Base-by-base conservation (phyloP, 1,140 invertebrate species). In the Scaptomyza graminum region DNA sequence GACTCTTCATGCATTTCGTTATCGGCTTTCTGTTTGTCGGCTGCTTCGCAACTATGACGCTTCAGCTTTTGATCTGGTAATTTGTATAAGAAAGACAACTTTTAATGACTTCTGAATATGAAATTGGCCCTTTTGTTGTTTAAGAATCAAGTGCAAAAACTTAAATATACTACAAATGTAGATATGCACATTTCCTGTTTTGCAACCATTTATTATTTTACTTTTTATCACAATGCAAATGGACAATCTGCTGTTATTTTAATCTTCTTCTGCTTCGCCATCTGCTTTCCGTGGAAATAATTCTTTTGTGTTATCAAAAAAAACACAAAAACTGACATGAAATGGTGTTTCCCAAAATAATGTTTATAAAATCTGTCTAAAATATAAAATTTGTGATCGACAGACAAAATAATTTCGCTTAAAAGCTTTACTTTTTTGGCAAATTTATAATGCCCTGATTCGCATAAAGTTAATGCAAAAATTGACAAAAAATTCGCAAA, bases 61-160 rank as follows among this genome's bases (percentile, higher is more conserved):
- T 72, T n/a, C 78, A 78, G 44, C 49, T 63, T 9, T 43, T 85
- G 28, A 57, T 75, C 66, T 85, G 81, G 81, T 85, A 87, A 87
- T 51, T 55, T 37, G 15, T 37, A 47, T 31, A 68, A 44, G 22
- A 22, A 46, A 18, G 5, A 16, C 18, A 6, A 15, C 12, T 34
- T 16, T 1, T 13, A 54, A 15, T 50, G 9, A 6, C 6, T 22
- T 12, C n/a, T 56, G 52, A 12, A 43, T 3, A 13, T 43, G 7
- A 25, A 18, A 12, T 31, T 46, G 7, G 41, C 13, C 15, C 55
- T 57, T 31, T 13, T 44, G n/a, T 28, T 31, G 37, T 9, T 41
- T 44, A 11, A 31, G 13, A 25, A 46, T 22, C 13, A 57, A 22
- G 11, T 43, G 31, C 15, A 43, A 52, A 15, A 52, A n/a, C 13